Base-by-base conservation (phyloP, 2,888 invertebrate species). In the Polia nebulosa region DNA sequence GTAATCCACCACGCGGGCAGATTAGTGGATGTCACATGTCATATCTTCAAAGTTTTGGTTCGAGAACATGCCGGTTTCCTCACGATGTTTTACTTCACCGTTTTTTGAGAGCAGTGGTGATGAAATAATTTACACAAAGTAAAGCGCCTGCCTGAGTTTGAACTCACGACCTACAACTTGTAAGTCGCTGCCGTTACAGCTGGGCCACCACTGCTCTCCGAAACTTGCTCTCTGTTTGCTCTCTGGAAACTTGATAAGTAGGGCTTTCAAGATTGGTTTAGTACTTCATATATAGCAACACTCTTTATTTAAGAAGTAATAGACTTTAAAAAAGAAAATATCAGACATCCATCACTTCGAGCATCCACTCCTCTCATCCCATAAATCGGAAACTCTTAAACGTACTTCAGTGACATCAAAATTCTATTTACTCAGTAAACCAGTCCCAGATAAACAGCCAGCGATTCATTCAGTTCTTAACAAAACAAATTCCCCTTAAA, bases 401-500 rank as follows among this genome's bases (percentile, higher is more conserved):
- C 55, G 29, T 27, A 57, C 41, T 63, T 17, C 29, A 68, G 17
- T 52, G 61, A 52, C 56, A 76, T 49, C n/a, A 22, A 39, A 51
- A 60, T 58, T 56, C 53, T 62, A 76, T 74, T 67, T 62, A 71
- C 44, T 61, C 17, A 44, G 45, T 29, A 53, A 61, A 67, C 39
- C 20, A 3, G 11, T 65, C 9, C 9, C 56, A 69, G 63, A 76
- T 76, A 80, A 80, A 76, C 39, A 70, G 34, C 22, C n/a, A 49
- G 41, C 70, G 41, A 83, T 81, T 66, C 47, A 74, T 77, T 63
- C 53, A 32, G 51, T 47, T 66, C 65, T 73, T 65, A 76, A 76
- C 58, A 80, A 83, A 74, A 71, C 68, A 72, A 76, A 76, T 53
- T 69, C 53, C 20, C 49, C 47, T 66, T 61, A 61, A 78, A 60